Evolutionary conservation across 2,113 vertebrate species (phyloP), one percentile per base, ranked within the genome.

Genomic region (Microtus richardsoni): DNA sequence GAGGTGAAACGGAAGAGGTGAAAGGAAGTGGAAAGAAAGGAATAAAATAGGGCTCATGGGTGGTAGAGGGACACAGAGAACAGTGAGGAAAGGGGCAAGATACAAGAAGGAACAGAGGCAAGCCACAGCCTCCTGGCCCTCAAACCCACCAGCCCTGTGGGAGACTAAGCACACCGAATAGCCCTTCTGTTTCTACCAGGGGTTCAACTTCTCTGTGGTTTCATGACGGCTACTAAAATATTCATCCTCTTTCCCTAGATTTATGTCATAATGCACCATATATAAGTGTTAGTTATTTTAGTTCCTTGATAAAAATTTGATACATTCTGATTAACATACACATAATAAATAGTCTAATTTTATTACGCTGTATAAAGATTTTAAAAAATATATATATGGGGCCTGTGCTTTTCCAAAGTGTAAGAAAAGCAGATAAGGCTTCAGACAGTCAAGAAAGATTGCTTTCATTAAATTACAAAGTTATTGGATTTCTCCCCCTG

Each of bases 231-330:
- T 92, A 75, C 94, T 98, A 80, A 98, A 98, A 98, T 98, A 99
- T 98, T 98, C 92, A 98, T 97, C 91, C 54, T 47, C 82, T 2
- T 86, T 95, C 75, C 96, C 98, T 92, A 96, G 94, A 98, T 98
- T 86, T 97, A 95, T 95, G 87, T 95, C 95, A 93, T 77, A 93
- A 52, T 92, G 82, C 92, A 96, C 88, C 62, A 91, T 92, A 84
- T 74, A 44, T 41, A 98, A 93, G 89, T 78, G 91, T 97, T 97
- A 97, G 97, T 97, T 98, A 95, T 98, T 98, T 98, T 96, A 95
- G 96, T 95, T 95, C 89, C 82, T 95, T 98, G 97, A 98, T 98
- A 97, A 98, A 99, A 99, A 97, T 98, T 98, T 97, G 93, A 99
- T 98, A 47, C 2, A 91, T 97, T 98, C 86, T 96, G 98, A 98